phyloP scores from a whole-genome alignment of 1,140 invertebrate species.

The Phymorhynchus buccinoides region DNA sequence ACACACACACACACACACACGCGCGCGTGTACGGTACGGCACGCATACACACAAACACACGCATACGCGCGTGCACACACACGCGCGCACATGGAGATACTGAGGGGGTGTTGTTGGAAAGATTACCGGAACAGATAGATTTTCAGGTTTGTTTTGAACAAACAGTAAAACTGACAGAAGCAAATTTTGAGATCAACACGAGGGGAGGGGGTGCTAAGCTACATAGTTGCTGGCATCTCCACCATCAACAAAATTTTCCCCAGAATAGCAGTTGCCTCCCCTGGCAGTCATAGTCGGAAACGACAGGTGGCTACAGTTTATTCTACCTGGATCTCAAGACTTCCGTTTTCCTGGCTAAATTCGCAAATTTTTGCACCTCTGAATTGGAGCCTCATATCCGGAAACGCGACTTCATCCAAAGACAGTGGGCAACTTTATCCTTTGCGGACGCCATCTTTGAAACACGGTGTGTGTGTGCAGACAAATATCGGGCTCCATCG shows the following conservation, averaged over 20 bases:
- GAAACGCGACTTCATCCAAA: background rate
- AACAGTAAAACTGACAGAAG: background rate
- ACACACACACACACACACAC: too few relatives aligned
- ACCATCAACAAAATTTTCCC: too few relatives aligned
- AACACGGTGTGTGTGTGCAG: conserved; percentile 1
- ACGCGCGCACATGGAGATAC: background rate
- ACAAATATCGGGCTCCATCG: background rate
- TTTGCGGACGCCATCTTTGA: conserved; percentile 25
- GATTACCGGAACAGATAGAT: too few relatives aligned
- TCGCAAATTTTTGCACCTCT: background rate
- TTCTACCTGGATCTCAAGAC: background rate
- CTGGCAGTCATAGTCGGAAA: background rate
- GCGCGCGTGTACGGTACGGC: too few relatives aligned
- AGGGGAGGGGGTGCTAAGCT: background rate
- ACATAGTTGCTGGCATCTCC: background rate
- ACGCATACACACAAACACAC: too few relatives aligned
- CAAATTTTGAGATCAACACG: background rate
- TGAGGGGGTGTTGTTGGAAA: background rate
- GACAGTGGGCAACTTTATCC: background rate
- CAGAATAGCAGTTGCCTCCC: background rate
- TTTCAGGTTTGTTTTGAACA: too few relatives aligned
- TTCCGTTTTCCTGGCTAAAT: background rate
- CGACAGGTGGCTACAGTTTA: background rate
- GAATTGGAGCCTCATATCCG: background rate
- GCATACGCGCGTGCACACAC: background rate